Conservation (phyloP, 2,113 vertebrate species). For the Lycocorax pyrrhopterus region DNA sequence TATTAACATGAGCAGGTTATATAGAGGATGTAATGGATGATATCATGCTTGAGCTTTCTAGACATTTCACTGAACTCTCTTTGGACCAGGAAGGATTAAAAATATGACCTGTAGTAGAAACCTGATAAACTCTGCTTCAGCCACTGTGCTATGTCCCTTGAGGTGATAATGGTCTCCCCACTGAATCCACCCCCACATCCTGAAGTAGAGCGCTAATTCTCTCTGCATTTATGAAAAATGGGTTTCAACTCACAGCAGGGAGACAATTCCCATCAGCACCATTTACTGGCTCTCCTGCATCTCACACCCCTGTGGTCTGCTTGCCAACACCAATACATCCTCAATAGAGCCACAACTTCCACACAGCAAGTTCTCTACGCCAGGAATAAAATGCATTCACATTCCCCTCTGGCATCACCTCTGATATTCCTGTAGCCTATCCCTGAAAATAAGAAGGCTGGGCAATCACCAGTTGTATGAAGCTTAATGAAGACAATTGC, state of each 20-base stretch:
- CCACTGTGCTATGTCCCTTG: background rate
- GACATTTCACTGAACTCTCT: background rate
- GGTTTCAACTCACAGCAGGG: background rate
- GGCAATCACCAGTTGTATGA: background rate
- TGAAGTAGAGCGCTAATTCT: background rate
- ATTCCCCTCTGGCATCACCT: background rate
- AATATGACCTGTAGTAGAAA: background rate
- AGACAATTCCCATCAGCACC: background rate
- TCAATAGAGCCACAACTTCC: background rate
- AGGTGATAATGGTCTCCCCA: background rate
- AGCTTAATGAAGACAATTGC: background rate
- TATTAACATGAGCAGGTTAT: background rate
- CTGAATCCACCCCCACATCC: rapidly evolving
- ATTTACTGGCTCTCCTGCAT: background rate
- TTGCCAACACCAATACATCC: background rate
- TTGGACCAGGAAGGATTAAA: background rate
- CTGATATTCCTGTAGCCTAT: background rate
- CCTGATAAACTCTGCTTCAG: background rate
- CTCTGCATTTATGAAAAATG: background rate
- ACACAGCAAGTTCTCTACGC: background rate
- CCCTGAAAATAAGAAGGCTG: background rate
- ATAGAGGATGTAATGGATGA: background rate
- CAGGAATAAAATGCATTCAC: background rate
- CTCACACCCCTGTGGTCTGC: background rate
- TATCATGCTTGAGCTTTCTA: background rate